Percentiles rank a stretch among this genome's conserved stretches.
Evolutionary conservation across 1,140 invertebrate genomes (phyloP).

Genomic region (Bombus cullumanus): DNA sequence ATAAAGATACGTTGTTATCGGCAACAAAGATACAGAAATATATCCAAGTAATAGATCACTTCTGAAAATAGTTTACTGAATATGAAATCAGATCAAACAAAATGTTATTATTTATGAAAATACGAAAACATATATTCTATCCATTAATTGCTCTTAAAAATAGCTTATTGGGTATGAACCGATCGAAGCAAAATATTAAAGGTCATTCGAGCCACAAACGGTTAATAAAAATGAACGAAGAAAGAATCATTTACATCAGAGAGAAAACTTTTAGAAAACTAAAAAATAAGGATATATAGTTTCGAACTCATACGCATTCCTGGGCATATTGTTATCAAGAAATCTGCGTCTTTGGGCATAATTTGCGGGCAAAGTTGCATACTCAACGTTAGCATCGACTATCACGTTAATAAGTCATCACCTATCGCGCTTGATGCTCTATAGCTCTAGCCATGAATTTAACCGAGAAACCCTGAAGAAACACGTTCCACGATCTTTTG

Average conservation of each 20-base stretch:
- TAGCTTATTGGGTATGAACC: not conserved
- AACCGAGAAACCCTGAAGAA: slow-evolving; percentile 49
- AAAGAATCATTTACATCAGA: not conserved
- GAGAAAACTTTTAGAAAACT: not conserved
- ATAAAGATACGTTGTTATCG: not conserved
- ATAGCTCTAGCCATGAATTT: slow-evolving; percentile 14
- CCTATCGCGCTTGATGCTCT: not conserved
- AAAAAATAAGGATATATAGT: not conserved
- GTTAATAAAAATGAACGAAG: not conserved
- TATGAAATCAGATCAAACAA: not conserved
- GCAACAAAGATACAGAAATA: not conserved
- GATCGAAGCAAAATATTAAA: not conserved
- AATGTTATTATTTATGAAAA: not conserved
- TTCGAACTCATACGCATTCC: not conserved
- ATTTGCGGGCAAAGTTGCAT: not conserved
- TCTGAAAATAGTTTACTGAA: not conserved
- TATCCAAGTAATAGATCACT: not conserved
- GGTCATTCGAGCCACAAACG: not conserved
- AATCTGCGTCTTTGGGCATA: not conserved
- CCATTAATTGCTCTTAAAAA: not conserved
- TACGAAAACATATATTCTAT: not conserved
- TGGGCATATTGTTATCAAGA: not conserved
- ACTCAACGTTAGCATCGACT: not conserved
- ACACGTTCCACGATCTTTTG: slow-evolving; percentile 23
- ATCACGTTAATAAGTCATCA: not conserved